A percentile compares a stretch with the other conserved stretches of the same genome.
Conservation (phyloP, 2,888 invertebrate genomes). For the Caradrina kadenii region DNA sequence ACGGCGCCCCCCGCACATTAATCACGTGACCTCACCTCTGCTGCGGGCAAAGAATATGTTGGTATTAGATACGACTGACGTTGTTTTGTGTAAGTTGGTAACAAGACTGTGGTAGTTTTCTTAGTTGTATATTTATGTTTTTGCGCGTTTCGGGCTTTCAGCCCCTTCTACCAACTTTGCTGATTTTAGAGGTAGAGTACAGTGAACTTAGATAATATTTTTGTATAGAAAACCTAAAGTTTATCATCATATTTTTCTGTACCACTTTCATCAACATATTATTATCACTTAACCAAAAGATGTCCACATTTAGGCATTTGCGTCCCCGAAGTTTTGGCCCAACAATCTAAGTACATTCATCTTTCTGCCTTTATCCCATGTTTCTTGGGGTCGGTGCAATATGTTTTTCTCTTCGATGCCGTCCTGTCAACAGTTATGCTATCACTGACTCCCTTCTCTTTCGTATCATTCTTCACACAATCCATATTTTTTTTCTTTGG, state of each 20-base stretch:
- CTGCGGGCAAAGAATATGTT: constrained; percentile 68
- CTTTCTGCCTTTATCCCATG: no score
- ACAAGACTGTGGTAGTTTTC: constrained; percentile 1
- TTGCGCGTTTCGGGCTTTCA: not conserved
- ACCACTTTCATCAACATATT: no score
- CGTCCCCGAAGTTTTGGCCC: not conserved
- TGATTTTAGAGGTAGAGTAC: no score
- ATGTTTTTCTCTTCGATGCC: no score
- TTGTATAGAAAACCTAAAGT: not conserved
- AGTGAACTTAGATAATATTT: not conserved
- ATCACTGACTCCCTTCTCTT: no score
- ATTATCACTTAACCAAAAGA: not conserved
- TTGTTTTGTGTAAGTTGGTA: not conserved
- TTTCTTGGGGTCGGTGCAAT: no score
- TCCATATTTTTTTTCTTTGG: no score
- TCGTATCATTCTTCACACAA: no score
- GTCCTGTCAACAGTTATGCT: no score
- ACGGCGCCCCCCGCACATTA: constrained; percentile 82
- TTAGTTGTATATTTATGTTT: constrained; percentile 8
- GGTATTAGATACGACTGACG: constrained; percentile 38
- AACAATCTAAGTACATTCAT: no score
- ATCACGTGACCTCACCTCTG: constrained; percentile 87
- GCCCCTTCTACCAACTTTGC: no score
- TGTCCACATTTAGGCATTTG: no score
- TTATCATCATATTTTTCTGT: not conserved